A percentile compares a stretch with the other conserved stretches of the same genome.
Conservation (phyloP, 2,888 invertebrate species). For the Dorcus parallelipipedus region DNA sequence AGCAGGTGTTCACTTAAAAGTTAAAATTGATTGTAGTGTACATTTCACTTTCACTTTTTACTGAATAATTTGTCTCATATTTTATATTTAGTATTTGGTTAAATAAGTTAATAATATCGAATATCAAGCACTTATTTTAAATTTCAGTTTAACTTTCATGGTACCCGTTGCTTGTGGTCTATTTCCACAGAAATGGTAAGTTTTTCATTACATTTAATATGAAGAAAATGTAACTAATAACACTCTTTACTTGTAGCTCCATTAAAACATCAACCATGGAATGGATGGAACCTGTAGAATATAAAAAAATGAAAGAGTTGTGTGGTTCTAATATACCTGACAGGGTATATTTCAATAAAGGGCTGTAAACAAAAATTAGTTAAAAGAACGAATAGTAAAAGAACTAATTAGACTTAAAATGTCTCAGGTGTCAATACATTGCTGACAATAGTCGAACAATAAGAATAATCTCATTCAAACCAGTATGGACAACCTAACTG, state of each 20-base stretch:
- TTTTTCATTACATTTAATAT: slow-evolving; percentile 20
- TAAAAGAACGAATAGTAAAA: no score
- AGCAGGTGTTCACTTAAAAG: background rate
- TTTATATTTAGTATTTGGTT: no score
- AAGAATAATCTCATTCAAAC: no score
- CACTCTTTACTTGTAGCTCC: slow-evolving; percentile 54
- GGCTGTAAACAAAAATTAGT: slow-evolving; percentile 57
- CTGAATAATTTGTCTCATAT: background rate
- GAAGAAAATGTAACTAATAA: slow-evolving; percentile 1
- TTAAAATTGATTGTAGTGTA: background rate
- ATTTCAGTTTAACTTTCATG: slow-evolving; percentile 76
- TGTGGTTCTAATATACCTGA: slow-evolving; percentile 64
- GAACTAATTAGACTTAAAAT: no score
- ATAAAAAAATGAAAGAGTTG: slow-evolving; percentile 65
- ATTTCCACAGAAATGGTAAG: slow-evolving; percentile 83
- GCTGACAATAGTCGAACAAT: no score
- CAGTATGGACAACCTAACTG: no score
- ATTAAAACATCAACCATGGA: slow-evolving; percentile 68
- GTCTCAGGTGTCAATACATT: no score
- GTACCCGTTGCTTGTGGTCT: slow-evolving; percentile 83
- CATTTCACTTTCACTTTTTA: background rate
- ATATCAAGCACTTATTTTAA: no score
- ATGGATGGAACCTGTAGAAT: slow-evolving; percentile 70
- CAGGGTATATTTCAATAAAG: slow-evolving; percentile 85
- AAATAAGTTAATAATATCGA: no score